Evolutionary conservation across 2,888 invertebrate species (phyloP), one percentile per base, ranked within the genome.

Genomic region (Drosophila prostipennis): DNA sequence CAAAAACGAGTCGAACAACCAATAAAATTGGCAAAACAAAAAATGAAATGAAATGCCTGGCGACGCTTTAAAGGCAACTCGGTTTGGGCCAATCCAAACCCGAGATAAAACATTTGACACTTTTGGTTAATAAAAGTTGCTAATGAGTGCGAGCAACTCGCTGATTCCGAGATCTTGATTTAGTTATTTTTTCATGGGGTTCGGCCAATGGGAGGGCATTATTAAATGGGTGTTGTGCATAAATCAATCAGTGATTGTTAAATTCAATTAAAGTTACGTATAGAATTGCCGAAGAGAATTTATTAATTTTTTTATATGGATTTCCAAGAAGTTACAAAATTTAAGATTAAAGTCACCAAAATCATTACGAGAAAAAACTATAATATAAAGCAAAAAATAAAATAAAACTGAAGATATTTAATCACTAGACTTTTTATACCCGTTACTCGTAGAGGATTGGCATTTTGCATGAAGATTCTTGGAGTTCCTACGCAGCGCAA

Each of bases 61-160:
- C 76, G 68, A 63, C 65, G 58, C 63, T 69, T 69, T 68, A 79
- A 74, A 48, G 70, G 61, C 79, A 61, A 54, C 53, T 37, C 67
- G 59, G 64, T 61, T 68, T 51, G 59, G 65, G 49, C 83, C 81
- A 86, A 86, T 86, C 65, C 63, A 26, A 67, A 59, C 60, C 32
- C 64, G 43, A 59, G 61, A 75, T 69, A 49, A 65, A 64, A 36
- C 60, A 72, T 57, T 63, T 77, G 78, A 86, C 81, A 86, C 77
- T 75, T 81, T 81, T 81, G 86, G 80, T 65, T 81, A 82, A 86
- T 81, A 82, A 81, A 86, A 81, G 71, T 72, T 72, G 80, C 80
- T 81, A 81, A 81, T 81, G 83, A 81, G 80, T 74, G 61, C 61
- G 46, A 26, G 40, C 61, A 61, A 61, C 61, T 61, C 39, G 60